Conservation (phyloP, 2,113 vertebrate genomes). For the Cochlearius cochlearius region DNA sequence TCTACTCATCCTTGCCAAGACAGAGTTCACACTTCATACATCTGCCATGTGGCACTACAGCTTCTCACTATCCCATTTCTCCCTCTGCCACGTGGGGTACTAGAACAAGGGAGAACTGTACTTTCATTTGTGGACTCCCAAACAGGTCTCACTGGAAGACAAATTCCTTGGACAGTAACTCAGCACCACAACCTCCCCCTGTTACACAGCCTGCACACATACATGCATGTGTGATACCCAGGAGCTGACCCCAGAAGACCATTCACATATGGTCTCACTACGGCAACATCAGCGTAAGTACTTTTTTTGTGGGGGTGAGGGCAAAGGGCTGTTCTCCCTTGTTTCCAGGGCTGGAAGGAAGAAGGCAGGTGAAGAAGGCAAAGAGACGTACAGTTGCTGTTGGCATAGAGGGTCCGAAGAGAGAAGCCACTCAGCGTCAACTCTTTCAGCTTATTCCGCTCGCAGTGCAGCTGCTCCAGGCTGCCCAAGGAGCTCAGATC, state of each 20-base stretch:
- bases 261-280: neutral
- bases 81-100: neutral
- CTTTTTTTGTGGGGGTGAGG: neutral
- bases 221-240: neutral
- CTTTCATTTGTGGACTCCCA: neutral
- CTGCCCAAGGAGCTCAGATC: slow-evolving; percentile 86
- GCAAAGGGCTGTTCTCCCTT: neutral
- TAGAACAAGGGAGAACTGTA: neutral
- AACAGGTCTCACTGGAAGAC: neutral
- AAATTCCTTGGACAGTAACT: neutral
- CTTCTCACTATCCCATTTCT: neutral
- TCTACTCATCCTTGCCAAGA: neutral
- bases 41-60: neutral
- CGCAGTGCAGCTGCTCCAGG: slow-evolving; percentile 91
- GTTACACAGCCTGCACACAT: neutral
- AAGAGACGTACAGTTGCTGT: slow-evolving; percentile 84
- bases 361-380: neutral
- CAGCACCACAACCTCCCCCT: neutral
- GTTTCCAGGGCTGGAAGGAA: neutral
- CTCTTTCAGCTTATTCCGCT: slow-evolving; percentile 86
- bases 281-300: neutral
- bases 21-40: neutral
- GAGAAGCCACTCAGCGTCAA: slow-evolving; percentile 88
- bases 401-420: slow-evolving; percentile 84
- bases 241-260: neutral